These are phyloP conservation scores for Panagrolaimus sp. DNA, from an alignment of 1,140 invertebrate genomes.

Conservation along the genomic window DNA sequence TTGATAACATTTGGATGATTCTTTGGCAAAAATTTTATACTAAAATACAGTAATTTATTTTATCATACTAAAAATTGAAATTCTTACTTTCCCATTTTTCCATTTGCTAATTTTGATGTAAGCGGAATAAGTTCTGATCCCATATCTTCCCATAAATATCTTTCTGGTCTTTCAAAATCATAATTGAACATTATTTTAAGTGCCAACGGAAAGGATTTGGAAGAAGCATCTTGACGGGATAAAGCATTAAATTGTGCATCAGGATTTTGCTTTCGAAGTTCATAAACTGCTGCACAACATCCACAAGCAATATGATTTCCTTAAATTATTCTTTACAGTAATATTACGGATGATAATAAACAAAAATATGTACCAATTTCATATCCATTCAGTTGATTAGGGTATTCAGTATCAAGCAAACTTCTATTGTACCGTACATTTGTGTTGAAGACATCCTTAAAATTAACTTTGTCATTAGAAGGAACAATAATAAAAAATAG, in stretches of 20 bases:
- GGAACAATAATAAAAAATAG: neutral
- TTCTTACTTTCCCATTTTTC: conserved; percentile 29
- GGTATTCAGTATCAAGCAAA: conserved; percentile 16
- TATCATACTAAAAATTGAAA: conserved; percentile 10
- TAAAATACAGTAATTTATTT: conserved; percentile 14
- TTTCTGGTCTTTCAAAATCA: conserved; percentile 31
- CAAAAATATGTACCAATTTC: conserved; percentile 24
- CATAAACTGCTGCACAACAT: conserved; percentile 27
- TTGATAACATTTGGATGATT: conserved; percentile 45
- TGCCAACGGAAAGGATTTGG: conserved; percentile 29
- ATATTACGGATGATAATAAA: no score
- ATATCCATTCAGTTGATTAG: conserved; percentile 27
- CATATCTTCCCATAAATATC: conserved; percentile 35
- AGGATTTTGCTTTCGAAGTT: conserved; percentile 18
- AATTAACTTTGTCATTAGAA: neutral
- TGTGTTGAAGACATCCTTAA: conserved; percentile 29
- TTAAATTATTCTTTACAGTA: no score
- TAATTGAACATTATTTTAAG: conserved; percentile 50
- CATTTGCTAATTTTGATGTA: conserved; percentile 10
- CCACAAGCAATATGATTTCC: conserved; percentile 23
- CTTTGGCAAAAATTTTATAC: conserved; percentile 30
- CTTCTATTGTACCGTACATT: conserved; percentile 31
- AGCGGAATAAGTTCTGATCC: conserved; percentile 41
- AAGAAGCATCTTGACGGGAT: neutral
- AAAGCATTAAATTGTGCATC: conserved; percentile 17